Evolutionary conservation across 2,113 vertebrate species (phyloP).

Genomic region (Arothron firmamentum): DNA sequence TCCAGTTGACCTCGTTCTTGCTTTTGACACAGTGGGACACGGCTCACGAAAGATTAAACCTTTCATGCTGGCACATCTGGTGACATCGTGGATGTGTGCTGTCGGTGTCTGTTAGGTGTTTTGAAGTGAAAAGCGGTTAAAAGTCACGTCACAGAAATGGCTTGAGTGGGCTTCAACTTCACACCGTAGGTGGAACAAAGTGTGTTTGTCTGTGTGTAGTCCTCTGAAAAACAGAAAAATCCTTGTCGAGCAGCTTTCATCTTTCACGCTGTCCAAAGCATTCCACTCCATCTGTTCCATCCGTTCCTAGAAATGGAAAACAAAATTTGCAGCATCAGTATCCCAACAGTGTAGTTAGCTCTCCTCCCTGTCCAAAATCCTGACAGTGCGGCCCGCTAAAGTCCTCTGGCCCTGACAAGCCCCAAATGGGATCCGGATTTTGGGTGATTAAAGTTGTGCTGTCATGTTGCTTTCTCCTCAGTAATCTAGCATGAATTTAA

Average conservation of each 20-base stretch:
- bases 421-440: conserved; percentile 46
- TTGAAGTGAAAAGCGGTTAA: no score
- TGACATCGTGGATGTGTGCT: conserved; percentile 1
- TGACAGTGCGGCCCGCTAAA: conserved; percentile 49
- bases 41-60: conserved; percentile 16
- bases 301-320: conserved; percentile 44
- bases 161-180: conserved; percentile 37
- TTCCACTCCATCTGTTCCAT: conserved; percentile 29
- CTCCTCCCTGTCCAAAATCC: conserved; percentile 34
- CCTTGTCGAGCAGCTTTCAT: conserved; percentile 33
- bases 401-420: conserved; percentile 48
- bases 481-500: conserved; percentile 52
- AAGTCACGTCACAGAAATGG: conserved; percentile 5
- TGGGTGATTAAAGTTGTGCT: conserved; percentile 47
- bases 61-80: conserved; percentile 6
- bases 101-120: no score
- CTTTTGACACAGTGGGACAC: conserved; percentile 19
- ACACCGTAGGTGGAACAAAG: conserved; percentile 2
- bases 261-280: conserved; percentile 34
- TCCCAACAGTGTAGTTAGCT: conserved; percentile 28
- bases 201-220: no score
- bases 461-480: conserved; percentile 40
- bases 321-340: conserved; percentile 57
- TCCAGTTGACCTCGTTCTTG: conserved; percentile 32
- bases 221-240: conserved; percentile 16